These are phyloP conservation scores for Parasteatoda tepidariorum DNA, from an alignment of 1,140 invertebrate genomes.

Conservation along the genomic window DNA sequence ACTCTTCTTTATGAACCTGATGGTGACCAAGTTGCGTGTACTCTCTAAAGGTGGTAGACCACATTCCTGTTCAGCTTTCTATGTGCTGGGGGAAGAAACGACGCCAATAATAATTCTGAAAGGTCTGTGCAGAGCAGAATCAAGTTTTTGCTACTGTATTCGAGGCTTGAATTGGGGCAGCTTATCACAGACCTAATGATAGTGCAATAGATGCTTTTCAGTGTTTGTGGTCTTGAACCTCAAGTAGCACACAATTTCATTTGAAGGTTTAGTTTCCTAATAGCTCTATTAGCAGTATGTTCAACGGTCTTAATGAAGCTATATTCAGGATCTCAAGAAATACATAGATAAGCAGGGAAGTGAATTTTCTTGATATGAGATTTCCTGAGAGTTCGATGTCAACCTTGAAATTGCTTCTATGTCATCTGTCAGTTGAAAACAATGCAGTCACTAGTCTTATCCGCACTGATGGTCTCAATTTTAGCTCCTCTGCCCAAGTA, in stretches of 20 bases:
- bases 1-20: background rate
- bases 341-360: background rate
- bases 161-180: background rate
- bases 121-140: background rate
- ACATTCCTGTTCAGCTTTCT: background rate
- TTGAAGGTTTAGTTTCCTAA: background rate
- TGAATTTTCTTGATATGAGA: background rate
- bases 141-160: background rate
- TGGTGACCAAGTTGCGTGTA: background rate
- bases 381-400: background rate
- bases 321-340: background rate
- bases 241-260: background rate
- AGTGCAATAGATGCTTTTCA: background rate
- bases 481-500: background rate
- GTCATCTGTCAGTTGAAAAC: background rate
- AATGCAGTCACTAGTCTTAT: background rate
- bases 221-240: background rate
- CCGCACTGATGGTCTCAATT: background rate
- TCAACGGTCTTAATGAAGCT: background rate
- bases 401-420: background rate
- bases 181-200: background rate
- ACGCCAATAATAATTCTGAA: background rate
- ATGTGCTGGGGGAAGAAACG: background rate
- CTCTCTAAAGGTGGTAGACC: background rate
- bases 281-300: background rate